phyloP scores from a whole-genome alignment of 2,888 invertebrate species.

The Tethea ocularis region DNA sequence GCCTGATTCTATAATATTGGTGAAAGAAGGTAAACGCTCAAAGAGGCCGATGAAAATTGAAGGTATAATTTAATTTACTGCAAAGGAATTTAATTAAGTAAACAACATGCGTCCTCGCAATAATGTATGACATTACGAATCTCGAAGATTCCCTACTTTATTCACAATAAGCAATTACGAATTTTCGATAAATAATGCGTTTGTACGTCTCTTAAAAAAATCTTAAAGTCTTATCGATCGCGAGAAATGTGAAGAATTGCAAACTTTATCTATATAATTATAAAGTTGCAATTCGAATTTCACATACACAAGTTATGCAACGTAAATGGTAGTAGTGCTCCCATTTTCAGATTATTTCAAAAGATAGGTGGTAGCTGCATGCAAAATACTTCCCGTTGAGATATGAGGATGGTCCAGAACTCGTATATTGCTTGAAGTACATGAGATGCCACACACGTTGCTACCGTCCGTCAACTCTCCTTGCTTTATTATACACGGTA shows the following conservation, averaged over 20 bases:
- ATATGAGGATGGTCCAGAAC: conserved; percentile 73
- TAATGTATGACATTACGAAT: conserved; percentile 64
- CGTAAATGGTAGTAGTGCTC: conserved; percentile 50
- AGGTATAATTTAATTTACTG: conserved; percentile 14
- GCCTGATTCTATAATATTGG: background rate
- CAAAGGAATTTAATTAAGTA: conserved; percentile 18
- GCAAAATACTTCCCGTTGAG: conserved; percentile 81
- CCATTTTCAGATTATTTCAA: conserved; percentile 76
- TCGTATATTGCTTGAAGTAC: conserved; percentile 73
- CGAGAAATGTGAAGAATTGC: conserved; percentile 17
- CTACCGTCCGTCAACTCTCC: conserved; percentile 40
- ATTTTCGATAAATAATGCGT: conserved; percentile 75
- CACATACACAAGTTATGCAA: conserved; percentile 18
- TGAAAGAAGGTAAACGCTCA: background rate
- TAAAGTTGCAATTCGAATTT: conserved; percentile 29
- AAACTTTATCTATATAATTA: conserved; percentile 1
- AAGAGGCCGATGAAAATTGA: background rate
- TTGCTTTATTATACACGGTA: conserved; percentile 13
- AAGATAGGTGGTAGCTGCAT: conserved; percentile 77
- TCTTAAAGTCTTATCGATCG: conserved; percentile 27
- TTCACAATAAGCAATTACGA: conserved; percentile 69
- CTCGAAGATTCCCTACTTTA: conserved; percentile 56
- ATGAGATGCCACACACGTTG: conserved; percentile 76
- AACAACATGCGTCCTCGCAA: conserved; percentile 42
- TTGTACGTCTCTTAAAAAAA: conserved; percentile 40